These are phyloP conservation scores for Alosa alosa DNA, from an alignment of 2,113 vertebrate species.

Conservation along the genomic window DNA sequence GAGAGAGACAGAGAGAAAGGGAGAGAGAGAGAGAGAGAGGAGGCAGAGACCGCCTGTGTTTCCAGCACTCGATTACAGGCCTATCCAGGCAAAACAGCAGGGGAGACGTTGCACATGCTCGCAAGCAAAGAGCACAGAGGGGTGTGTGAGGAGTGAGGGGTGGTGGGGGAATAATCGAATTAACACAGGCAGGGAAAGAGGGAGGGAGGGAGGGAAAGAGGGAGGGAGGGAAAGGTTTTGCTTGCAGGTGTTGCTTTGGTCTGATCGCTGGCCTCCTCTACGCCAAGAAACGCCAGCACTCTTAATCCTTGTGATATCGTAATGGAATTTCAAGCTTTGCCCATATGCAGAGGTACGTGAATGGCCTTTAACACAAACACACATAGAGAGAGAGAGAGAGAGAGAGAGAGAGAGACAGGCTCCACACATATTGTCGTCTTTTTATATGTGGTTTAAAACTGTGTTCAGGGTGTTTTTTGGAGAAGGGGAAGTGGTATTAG, in stretches of 20 bases:
- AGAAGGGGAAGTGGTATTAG: background rate
- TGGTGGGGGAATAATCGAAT: conserved; percentile 22
- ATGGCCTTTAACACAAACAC: background rate
- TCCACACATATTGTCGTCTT: background rate
- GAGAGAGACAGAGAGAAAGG: conserved; percentile 29
- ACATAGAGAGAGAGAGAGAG: background rate
- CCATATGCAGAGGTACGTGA: background rate
- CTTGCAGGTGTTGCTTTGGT: background rate
- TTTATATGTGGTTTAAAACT: background rate
- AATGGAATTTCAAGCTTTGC: background rate
- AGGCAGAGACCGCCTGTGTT: conserved; percentile 25
- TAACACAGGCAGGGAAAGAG: conserved; percentile 5
- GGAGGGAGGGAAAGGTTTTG: conserved; percentile 1
- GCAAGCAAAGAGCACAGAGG: background rate
- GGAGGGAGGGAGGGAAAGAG: conserved; percentile 5
- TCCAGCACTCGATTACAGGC: background rate
- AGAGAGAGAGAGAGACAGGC: background rate
- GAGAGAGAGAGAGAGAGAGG: conserved; percentile 27
- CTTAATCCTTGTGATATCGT: background rate
- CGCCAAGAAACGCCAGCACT: background rate
- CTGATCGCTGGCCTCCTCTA: background rate
- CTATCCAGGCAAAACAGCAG: background rate
- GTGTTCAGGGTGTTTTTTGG: background rate
- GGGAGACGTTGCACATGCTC: background rate
- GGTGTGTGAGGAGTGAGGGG: background rate